Evolutionary conservation across 2,113 vertebrate species (phyloP).

Genomic region (Campylomormyrus numenius): DNA sequence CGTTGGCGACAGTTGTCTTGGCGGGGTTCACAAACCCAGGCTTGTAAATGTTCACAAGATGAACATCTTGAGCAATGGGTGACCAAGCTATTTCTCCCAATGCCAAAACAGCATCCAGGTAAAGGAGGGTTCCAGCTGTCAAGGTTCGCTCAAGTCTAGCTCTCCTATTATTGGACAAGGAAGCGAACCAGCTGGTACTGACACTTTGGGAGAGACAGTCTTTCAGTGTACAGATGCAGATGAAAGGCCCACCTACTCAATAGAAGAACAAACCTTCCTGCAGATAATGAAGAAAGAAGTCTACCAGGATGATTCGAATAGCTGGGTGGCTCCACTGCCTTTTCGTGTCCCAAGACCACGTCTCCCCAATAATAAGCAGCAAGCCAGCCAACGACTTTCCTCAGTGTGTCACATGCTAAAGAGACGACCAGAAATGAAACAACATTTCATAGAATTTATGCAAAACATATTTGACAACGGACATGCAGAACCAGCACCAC

Average conservation of each 20-base stretch:
- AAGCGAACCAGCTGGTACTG: neutral
- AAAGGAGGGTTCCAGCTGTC: neutral
- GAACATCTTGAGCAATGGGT: neutral
- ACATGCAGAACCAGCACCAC: neutral
- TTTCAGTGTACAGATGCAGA: neutral
- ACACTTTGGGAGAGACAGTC: neutral
- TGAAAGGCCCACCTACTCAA: neutral
- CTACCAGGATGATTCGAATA: neutral
- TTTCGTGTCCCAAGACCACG: neutral
- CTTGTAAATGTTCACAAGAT: neutral
- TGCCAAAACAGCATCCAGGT: neutral
- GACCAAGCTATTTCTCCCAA: neutral
- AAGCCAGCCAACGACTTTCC: neutral
- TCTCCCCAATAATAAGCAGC: neutral
- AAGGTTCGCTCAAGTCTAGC: neutral
- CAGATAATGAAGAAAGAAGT: neutral
- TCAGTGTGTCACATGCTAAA: neutral
- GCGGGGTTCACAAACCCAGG: neutral
- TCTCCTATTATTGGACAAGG: neutral
- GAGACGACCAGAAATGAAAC: neutral
- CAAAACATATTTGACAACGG: neutral
- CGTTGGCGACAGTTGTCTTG: neutral
- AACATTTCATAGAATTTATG: neutral
- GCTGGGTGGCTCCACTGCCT: neutral
- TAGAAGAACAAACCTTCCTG: neutral